Evolutionary conservation across 2,797 vertebrate genomes (phyloP).

Genomic region (Scolopax rusticola): DNA sequence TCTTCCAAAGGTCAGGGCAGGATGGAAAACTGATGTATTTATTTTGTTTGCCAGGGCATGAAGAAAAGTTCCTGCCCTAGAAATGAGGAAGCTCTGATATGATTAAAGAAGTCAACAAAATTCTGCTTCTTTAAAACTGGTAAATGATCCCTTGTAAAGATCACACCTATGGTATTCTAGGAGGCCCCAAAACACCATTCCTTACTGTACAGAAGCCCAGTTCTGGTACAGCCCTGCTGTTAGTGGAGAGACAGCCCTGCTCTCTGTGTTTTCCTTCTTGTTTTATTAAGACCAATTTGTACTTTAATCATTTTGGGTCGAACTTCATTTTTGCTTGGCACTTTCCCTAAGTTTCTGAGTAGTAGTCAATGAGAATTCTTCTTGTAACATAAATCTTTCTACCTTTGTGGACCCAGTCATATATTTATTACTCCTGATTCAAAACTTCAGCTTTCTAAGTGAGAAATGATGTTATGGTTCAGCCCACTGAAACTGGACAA

Average conservation of each 20-base stretch:
- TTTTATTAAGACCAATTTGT: background rate
- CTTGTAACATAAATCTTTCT: background rate
- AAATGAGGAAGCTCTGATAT: background rate
- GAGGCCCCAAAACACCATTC: background rate
- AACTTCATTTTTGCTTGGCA: background rate
- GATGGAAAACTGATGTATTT: constrained; percentile 3
- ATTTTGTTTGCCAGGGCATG: background rate
- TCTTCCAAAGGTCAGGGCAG: constrained; percentile 20
- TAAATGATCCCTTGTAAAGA: background rate
- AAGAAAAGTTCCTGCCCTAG: background rate
- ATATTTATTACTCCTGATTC: background rate
- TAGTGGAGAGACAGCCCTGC: background rate
- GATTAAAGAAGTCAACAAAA: background rate
- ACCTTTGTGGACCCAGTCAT: background rate
- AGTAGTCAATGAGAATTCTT: background rate
- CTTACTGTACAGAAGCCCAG: background rate
- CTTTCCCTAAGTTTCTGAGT: background rate
- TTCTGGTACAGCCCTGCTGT: background rate
- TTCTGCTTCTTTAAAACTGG: background rate
- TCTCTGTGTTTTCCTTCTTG: background rate
- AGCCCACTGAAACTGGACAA: background rate
- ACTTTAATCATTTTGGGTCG: background rate
- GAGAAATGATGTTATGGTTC: background rate
- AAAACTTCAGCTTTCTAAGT: background rate
- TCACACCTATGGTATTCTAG: background rate